Percentiles rank a stretch among this genome's conserved stretches.
These are phyloP conservation scores for Priapulus caudatus DNA, from an alignment of 2,888 invertebrate species.

Conservation along the genomic window DNA sequence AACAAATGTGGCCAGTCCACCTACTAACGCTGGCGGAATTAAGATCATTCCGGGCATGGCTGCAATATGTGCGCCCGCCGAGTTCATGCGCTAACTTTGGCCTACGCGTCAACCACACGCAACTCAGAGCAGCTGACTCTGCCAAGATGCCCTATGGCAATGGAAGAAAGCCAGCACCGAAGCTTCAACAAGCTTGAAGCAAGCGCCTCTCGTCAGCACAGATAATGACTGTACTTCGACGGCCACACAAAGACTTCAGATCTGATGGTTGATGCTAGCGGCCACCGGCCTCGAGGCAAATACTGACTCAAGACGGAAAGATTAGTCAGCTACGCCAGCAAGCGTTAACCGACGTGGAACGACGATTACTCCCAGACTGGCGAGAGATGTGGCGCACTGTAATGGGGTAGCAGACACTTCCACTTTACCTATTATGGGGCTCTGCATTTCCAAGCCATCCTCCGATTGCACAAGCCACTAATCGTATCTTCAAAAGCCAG, in stretches of 20 bases:
- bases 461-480: neutral
- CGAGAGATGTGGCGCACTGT: neutral
- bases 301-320: neutral
- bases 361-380: neutral
- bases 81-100: too few species aligned
- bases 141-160: too few species aligned
- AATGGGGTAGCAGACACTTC: neutral
- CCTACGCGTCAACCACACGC: too few species aligned
- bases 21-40: conserved; percentile 10
- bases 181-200: too few species aligned
- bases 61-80: too few species aligned
- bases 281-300: neutral
- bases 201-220: too few species aligned
- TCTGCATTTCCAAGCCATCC: neutral
- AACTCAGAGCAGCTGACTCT: too few species aligned
- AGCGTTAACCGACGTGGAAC: neutral
- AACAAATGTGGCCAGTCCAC: conserved; percentile 7
- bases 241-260: neutral
- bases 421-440: neutral
- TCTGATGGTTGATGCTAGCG: neutral
- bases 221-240: too few species aligned
- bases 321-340: neutral
- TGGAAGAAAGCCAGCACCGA: too few species aligned
- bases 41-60: conserved; percentile 13
- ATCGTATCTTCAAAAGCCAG: neutral